Base-by-base conservation (phyloP, 1,140 invertebrate species). In the Globodera rostochiensis region DNA sequence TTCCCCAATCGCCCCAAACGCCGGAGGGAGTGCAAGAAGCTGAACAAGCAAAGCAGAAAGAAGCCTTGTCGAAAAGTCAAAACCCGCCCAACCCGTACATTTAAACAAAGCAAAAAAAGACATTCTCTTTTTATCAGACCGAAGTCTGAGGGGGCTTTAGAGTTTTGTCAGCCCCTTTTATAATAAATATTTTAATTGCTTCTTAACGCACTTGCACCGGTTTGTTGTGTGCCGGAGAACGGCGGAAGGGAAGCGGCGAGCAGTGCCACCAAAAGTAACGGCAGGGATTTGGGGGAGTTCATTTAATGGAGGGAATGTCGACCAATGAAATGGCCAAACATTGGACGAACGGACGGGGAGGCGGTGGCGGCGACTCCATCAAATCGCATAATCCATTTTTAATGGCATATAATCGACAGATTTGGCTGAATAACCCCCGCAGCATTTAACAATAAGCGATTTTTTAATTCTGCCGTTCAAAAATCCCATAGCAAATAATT, bases 1-100 rank as follows among this genome's bases (percentile, higher is more conserved):
- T 70, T 21, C 60, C 77, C 77, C 77, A 78, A 49, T 36, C 21
- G 70, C 21, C 36, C 77, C 77, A 78, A 36, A 69, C 25, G 2
- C 77, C 77, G 64, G 49, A 69, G 25, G 77, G 64, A 21, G n/a
- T 15, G 70, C 60, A 78, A 21, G 64, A 69, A 45, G 8, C 64
- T 49, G 36, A 76, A 57, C 74, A 76, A 57, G 46, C 13, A 47
- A 21, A n/a, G 4, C 4, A 13, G 6, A 7, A 36, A 46, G 64
- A 9, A 25, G 19, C 36, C n/a, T 0, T 36, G 36, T 2, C 36
- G 2, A 36, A 36, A 36, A 36, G 36, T 36, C 36, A 36, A 1
- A 36, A 36, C 2, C 36, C 36, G 36, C 36, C 36, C 36, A 1
- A 36, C 36, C 36, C 36, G 36, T 36, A 36, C 36, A 36, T 36